Evolutionary conservation across 2,113 vertebrate genomes (phyloP), one percentile per base, ranked within the genome.

Genomic region (Syngnathus scovelli): DNA sequence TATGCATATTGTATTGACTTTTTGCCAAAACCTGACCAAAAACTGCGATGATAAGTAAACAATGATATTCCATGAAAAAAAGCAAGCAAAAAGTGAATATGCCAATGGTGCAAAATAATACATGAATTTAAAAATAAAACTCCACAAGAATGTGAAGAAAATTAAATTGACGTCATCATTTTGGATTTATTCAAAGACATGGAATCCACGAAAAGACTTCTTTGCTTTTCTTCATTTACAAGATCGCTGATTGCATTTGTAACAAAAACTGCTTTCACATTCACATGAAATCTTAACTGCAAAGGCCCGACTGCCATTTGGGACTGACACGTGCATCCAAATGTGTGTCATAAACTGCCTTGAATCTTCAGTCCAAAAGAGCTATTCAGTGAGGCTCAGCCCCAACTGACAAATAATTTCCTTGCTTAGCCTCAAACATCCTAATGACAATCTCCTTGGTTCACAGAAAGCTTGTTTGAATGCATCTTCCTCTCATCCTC

Each of bases 171-270:
- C 69, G 81, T 83, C 54, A 77, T 61, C 76, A n/a, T 72, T 79
- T 70, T 58, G 69, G 74, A 75, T 81, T 72, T 73, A 52, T 82
- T 64, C 76, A 69, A 71, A 77, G 77, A 75, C 38, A 58, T 84
- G 79, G 82, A 84, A 74, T 51, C 54, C 81, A 87, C 79, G 74
- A 74, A 88, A 84, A 85, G 67, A 82, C 83, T 85, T 87, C 81
- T 83, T 85, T 88, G 82, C 85, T 87, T 87, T 81, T 76, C 78
- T 86, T 86, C 80, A 87, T 84, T 87, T 82, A 86, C 83, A 86
- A 85, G 78, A 83, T 81, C 70, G 80, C 80, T 78, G 82, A 78
- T 82, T 83, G 74, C 72, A 80, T 82, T 80, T 77, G 79, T 72
- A 85, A 74, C 71, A 68, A 81, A 85, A 81, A 85, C 77, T 77